Evolutionary conservation across 2,888 invertebrate genomes (phyloP).

Genomic region (Protonemura montana): DNA sequence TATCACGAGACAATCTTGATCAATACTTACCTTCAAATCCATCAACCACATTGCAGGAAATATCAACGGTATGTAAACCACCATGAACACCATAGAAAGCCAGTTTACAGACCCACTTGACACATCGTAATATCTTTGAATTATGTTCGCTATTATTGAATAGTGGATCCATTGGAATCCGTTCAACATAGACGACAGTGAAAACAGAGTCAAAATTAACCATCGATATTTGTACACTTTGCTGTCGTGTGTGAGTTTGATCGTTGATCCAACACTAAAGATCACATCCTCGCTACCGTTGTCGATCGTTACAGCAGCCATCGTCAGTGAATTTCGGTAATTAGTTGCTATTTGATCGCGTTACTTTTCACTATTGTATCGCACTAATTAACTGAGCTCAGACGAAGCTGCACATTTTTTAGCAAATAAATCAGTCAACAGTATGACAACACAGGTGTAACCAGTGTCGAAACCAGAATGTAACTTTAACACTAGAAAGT

Average conservation of each 20-base stretch:
- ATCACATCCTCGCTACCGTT: background rate
- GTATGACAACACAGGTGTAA: too few species aligned
- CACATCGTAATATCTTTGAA: slow-evolving; percentile 80
- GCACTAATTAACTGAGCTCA: too few species aligned
- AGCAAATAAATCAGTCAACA: too few species aligned
- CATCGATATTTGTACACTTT: slow-evolving; percentile 70
- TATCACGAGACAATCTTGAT: background rate
- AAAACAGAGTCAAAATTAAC: slow-evolving; percentile 86
- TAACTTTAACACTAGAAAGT: too few species aligned
- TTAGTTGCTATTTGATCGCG: background rate
- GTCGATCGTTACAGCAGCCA: background rate
- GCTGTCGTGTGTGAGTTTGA: background rate
- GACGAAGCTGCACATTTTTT: too few species aligned
- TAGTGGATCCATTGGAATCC: slow-evolving; percentile 98
- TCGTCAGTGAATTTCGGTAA: background rate
- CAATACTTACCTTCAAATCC: slow-evolving; percentile 83
- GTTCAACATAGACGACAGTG: slow-evolving; percentile 88
- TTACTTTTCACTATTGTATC: too few species aligned
- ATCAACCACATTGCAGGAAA: slow-evolving; percentile 97
- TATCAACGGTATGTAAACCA: slow-evolving; percentile 94
- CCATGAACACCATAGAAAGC: slow-evolving; percentile 99
- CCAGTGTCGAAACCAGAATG: too few species aligned
- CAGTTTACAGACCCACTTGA: slow-evolving; percentile 81
- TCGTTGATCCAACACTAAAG: background rate
- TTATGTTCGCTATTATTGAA: slow-evolving; percentile 88